phyloP scores from a whole-genome alignment of 1,140 invertebrate species.

The Choristoneura fumiferana region DNA sequence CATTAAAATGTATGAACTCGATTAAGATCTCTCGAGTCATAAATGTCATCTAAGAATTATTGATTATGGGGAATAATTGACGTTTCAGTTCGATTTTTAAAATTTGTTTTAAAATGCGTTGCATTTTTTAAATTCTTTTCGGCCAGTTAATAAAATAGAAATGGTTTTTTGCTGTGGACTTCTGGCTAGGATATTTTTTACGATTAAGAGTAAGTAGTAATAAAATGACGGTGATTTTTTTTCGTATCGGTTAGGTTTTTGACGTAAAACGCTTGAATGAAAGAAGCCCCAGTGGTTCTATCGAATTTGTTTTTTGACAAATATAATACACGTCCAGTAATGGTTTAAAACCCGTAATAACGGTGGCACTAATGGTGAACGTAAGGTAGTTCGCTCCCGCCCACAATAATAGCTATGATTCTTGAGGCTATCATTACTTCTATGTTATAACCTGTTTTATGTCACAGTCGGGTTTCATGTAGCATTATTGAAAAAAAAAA shows the following conservation, averaged over 20 bases:
- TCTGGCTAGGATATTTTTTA: too few species aligned
- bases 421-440: constrained; percentile 10
- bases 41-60: constrained; percentile 47
- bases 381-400: constrained; percentile 7
- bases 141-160: not conserved
- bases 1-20: constrained; percentile 51
- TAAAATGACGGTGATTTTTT: not conserved
- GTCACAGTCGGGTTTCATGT: constrained; percentile 8
- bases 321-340: too few species aligned
- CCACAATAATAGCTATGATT: constrained; percentile 16
- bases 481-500: not conserved
- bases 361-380: not conserved
- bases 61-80: constrained; percentile 29
- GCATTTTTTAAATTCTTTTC: constrained; percentile 4
- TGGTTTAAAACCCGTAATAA: not conserved
- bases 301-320: too few species aligned
- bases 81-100: constrained; percentile 17
- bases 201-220: not conserved
- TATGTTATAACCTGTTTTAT: constrained; percentile 12
- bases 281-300: not conserved
- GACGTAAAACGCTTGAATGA: not conserved
- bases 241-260: not conserved
- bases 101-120: constrained; percentile 7
- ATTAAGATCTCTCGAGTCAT: constrained; percentile 40
- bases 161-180: too few species aligned